Base-by-base conservation (phyloP, 2,113 vertebrate genomes). In the Atractosteus spatula region DNA sequence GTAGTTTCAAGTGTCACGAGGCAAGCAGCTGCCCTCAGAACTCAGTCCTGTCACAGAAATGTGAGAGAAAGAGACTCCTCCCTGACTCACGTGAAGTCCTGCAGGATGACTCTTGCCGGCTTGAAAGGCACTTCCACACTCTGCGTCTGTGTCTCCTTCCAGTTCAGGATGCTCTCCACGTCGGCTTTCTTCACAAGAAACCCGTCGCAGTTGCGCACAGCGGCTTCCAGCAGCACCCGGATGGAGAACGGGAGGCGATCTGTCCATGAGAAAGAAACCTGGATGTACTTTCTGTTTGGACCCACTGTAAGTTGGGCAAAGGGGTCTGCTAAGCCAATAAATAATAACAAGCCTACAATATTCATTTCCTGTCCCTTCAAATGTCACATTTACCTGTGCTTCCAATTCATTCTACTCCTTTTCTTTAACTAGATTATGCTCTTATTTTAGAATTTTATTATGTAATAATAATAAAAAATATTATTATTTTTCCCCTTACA, bases 81-180 rank as follows among this genome's bases (percentile, higher is more conserved):
- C 55, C 67, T 64, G 62, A 90, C 96, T 83, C 89, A 99, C 97
- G 97, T 99, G 76, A 98, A 97, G 81, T 99, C 97, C 79, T 99
- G 97, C 13, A 99, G 88, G 81, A 99, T 98, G 80, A 99, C 97
- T 0, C 97, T 94, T 0, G 97, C 95, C 8, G 97, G 97, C 66
- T 89, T 95, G 87, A 99, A 99, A 0, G 97, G 97, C 2, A 99
- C 96, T 89, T 99, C 97, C 75, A 99, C 93, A 41, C 86, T 92
- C 65, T 94, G 84, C 54, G 89, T 89, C 84, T 98, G 96, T 61
- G 91, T 87, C 69, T 89, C 79, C 73, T 93, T 94, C 97, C 97
- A 99, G 84, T 95, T 91, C 4, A 99, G 90, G 80, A 99, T 97
- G 75, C 92, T 95, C 82, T 99, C 97, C 81, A 99, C 91, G 66